Evolutionary conservation across 2,888 invertebrate species (phyloP), one percentile per base, ranked within the genome.

Genomic region (Standfussiana lucernea): DNA sequence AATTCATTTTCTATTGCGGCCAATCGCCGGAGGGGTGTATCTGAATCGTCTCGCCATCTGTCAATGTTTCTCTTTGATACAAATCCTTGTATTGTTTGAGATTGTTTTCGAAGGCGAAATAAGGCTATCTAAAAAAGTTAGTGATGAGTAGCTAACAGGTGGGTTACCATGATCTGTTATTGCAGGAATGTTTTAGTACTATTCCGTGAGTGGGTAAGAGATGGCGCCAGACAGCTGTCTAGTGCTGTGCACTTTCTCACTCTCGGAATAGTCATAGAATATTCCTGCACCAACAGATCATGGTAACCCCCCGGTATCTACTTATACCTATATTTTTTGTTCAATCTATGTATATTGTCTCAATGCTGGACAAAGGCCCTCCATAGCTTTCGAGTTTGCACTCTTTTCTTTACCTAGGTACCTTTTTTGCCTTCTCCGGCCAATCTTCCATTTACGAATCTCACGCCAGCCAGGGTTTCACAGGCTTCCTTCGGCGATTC

Each of bases 1-100:
- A 90, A 90, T 90, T 88, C 83, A 79, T 67, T 87, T 89, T 91
- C 83, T 89, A 90, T 91, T 89, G 91, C 85, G 84, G 86, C 86
- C 88, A 89, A 90, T 89, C 85, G 89, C 53, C 82, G 79, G 83
- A 83, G 83, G 85, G 86, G 82, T 83, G 82, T 80, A 71, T 72
- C 87, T 86, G 75, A 91, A 92, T 91, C 86, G 83, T 78, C 72
- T 65, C 35, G 61, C 87, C 92, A 92, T 92, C 92, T 92, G 92
- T 88, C 89, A 81, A 66, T 70, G 66, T 86, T 84, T 77, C 50
- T 72, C 50, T 70, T 32, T 64, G 15, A 47, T 40, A 21, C 28
- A 28, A 37, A 64, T 61, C 35, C n/a, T 72, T 72, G 62, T 42
- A 13, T 69, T 66, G 32, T 68, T 40, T 35, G 1, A 6, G 15